These are phyloP conservation scores for Nymphalis io DNA, from an alignment of 1,140 invertebrate species.

Conservation along the genomic window DNA sequence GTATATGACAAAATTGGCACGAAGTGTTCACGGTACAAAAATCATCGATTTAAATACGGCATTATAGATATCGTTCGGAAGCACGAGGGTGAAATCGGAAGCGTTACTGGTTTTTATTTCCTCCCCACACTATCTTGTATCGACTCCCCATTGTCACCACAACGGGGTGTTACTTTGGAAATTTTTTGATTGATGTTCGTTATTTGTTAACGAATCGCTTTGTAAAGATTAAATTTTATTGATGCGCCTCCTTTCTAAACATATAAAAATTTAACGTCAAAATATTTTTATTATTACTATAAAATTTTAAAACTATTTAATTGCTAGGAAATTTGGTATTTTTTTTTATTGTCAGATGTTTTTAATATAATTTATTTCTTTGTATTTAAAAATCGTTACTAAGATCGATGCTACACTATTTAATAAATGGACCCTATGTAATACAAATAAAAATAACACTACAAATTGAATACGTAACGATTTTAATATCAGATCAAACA, in stretches of 20 bases:
- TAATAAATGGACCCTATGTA: not conserved
- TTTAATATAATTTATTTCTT: not conserved
- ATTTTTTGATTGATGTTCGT: conserved; percentile 65
- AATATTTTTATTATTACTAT: conserved; percentile 35
- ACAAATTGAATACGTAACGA: conserved; percentile 5
- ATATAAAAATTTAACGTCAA: conserved; percentile 32
- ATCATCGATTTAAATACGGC: conserved; percentile 30
- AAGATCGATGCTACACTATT: not conserved
- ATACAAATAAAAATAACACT: not conserved
- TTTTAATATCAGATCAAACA: conserved; percentile 23
- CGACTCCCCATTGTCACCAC: conserved; percentile 64
- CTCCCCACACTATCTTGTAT: conserved; percentile 58
- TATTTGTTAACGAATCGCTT: conserved; percentile 30
- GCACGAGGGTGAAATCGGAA: conserved; percentile 63
- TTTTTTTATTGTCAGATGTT: not conserved
- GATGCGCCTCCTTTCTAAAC: conserved; percentile 27
- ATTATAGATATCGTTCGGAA: conserved; percentile 29
- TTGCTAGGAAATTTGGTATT: conserved; percentile 21
- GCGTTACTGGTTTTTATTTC: conserved; percentile 67
- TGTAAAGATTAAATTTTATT: conserved; percentile 33
- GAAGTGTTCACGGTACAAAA: conserved; percentile 10
- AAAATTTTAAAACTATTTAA: conserved; percentile 23
- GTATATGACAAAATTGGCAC: too few species aligned
- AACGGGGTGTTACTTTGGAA: conserved; percentile 53
- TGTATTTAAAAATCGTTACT: not conserved